Evolutionary conservation across 2,888 invertebrate species (phyloP), one percentile per base, ranked within the genome.

Genomic region (Rhaphigaster nebulosa): DNA sequence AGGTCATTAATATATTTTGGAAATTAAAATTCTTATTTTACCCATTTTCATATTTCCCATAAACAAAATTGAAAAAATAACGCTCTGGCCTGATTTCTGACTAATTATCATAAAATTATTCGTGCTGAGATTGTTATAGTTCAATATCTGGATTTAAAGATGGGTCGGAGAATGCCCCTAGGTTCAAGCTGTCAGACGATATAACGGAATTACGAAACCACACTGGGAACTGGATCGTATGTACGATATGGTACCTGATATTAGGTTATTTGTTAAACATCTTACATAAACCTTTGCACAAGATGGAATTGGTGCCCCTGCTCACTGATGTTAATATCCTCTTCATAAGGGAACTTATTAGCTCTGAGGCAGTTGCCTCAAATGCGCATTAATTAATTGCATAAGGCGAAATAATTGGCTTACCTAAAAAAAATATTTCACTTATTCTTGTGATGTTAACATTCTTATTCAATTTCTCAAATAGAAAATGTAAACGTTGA

Each of bases 121-220:
- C 34, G 20, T 38, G 34, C 15, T 34, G 8, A 20, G 70, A 6
- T 34, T 76, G 20, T 23, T 20, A 38, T 23, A 18, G 70, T 18
- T 50, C 84, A n/a, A 84, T n/a, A 38, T 12, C 45, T n/a, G 26
- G n/a, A n/a, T 84, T 45, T 45, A 84, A n/a, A 65, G 84, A 50
- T 41, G 41, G 84, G n/a, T 45, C 13, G 84, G 10, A 12, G 41
- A 41, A 26, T 84, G 45, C 45, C n/a, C 84, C 1, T n/a, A 41
- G 45, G n/a, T 84, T n/a, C 45, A 20, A 84, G 84, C 84, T 45
- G 45, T 45, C 84, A 84, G 45, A 1, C 84, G 41, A 84, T 84
- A 84, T 84, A 84, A 84, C 84, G 45, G 45, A 18, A 84, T 84
- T 84, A 84, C 45, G 45, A 84, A 84, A 84, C 45, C 84, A 15